Evolutionary conservation across 2,797 vertebrate genomes (phyloP).

Genomic region (Pangasius macronema): DNA sequence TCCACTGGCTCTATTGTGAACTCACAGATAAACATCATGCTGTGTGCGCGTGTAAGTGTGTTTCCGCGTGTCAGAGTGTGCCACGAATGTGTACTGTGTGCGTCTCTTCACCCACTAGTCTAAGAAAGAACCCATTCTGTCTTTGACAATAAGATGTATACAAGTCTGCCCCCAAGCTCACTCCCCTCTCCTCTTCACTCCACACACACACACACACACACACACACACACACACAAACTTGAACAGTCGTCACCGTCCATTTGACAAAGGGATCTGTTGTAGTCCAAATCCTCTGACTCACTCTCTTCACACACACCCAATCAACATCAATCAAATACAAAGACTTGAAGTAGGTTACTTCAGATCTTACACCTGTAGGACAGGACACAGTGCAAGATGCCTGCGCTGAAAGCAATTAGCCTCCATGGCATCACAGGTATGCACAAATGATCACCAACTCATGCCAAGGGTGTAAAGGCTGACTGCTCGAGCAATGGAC

Average conservation of each 20-base stretch:
- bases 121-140: conserved; percentile 59
- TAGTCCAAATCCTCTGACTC: conserved; percentile 64
- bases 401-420: not conserved
- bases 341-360: conserved; percentile 39
- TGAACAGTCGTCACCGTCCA: conserved; percentile 48
- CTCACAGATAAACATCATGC: conserved; percentile 48
- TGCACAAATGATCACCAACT: not conserved
- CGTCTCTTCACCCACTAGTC: conserved; percentile 57
- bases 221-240: conserved; percentile 20
- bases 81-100: conserved; percentile 53
- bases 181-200: conserved; percentile 13
- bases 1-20: conserved; percentile 43
- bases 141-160: conserved; percentile 56
- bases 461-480: not conserved
- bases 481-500: not conserved
- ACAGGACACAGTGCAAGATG: not conserved
- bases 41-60: conserved; percentile 58
- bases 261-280: conserved; percentile 67
- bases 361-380: conserved; percentile 35
- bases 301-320: conserved; percentile 40
- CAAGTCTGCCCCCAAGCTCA: conserved; percentile 48
- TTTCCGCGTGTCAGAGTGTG: conserved; percentile 61
- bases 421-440: not conserved
- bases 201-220: conserved; percentile 27
- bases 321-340: conserved; percentile 51